Evolutionary conservation across 2,113 vertebrate genomes (phyloP), one percentile per base, ranked within the genome.

Genomic region (Stercorarius parasiticus): DNA sequence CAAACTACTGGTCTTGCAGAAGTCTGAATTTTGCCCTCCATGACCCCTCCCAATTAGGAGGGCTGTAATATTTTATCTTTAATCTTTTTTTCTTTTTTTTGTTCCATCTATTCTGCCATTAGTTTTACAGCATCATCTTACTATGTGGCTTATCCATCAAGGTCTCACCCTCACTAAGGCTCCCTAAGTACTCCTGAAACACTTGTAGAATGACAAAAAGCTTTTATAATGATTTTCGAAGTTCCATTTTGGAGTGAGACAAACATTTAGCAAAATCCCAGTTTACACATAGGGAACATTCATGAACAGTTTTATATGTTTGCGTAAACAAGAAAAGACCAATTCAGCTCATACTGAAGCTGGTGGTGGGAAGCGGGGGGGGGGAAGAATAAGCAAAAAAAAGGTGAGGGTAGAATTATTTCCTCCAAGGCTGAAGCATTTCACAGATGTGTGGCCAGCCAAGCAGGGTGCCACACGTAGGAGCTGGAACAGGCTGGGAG

Each of bases 391-490:
- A 13, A 40, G n/a, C n/a, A 47, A 18, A 42, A 38, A 13, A 26
- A 19, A 3, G 18, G 6, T 6, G 5, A 13, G 5, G 11, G 3
- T 18, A 18, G 26, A 11, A n/a, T 67, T 83, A 67, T n/a, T 67
- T 82, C 42, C 23, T 77, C 38, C 23, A 62, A 55, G 66, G 40
- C 30, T 50, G 71, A 14, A 91, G n/a, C n/a, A 72, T 61, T 78
- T 91, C 19, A 30, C 2, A 3, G 20, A 42, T 34, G 15, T 14
- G 56, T 26, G 26, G 34, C 40, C 71, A 82, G 72, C 32, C 71
- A 71, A 42, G 53, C 36, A 64, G 23, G 47, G 45, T 55, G 49
- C 47, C 36, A 58, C 0, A 1, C 0, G 1, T 3, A 29, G 53
- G 20, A 83, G 23, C 59, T 69, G 10, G 10, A 49, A 62, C 27